phyloP scores from a whole-genome alignment of 2,888 invertebrate species.

The Drosophila pseudotalamancana region DNA sequence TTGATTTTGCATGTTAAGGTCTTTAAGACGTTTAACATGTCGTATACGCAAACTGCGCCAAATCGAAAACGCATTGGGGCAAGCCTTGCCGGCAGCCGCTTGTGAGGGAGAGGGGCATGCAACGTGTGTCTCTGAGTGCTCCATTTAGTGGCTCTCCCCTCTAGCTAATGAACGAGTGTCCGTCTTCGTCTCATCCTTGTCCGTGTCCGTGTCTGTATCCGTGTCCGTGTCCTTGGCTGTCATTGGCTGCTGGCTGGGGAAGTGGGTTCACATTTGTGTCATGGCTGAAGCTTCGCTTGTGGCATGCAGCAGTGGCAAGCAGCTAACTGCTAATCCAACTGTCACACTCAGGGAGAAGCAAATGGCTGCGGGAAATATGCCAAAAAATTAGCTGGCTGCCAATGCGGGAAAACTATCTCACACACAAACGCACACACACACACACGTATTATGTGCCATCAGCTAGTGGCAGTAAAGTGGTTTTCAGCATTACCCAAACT shows the following conservation, averaged over 20 bases:
- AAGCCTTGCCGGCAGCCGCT: neutral
- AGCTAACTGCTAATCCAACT: constrained; percentile 66
- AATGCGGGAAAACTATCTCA: constrained; percentile 46
- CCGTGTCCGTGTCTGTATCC: constrained; percentile 18
- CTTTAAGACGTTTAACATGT: constrained; percentile 64
- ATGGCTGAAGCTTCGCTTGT: constrained; percentile 51
- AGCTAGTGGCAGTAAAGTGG: constrained; percentile 60
- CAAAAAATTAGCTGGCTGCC: constrained; percentile 51
- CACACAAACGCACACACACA: constrained; percentile 4
- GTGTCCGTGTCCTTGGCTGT: constrained; percentile 41
- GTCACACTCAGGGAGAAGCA: constrained; percentile 63
- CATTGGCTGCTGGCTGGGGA: constrained; percentile 48
- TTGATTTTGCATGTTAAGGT: constrained; percentile 49
- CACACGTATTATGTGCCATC: no score
- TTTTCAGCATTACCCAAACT: constrained; percentile 54
- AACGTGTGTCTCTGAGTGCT: constrained; percentile 27
- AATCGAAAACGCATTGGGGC: constrained; percentile 46
- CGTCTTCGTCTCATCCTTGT: constrained; percentile 10
- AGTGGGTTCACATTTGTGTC: constrained; percentile 65
- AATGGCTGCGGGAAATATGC: constrained; percentile 68
- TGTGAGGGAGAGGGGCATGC: neutral
- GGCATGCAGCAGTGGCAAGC: neutral
- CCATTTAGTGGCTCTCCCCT: constrained; percentile 34
- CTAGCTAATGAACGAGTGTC: constrained; percentile 52
- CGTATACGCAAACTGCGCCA: constrained; percentile 66